Evolutionary conservation across 2,888 invertebrate species (phyloP), one percentile per base, ranked within the genome.

Genomic region (Thymelicus lineola): DNA sequence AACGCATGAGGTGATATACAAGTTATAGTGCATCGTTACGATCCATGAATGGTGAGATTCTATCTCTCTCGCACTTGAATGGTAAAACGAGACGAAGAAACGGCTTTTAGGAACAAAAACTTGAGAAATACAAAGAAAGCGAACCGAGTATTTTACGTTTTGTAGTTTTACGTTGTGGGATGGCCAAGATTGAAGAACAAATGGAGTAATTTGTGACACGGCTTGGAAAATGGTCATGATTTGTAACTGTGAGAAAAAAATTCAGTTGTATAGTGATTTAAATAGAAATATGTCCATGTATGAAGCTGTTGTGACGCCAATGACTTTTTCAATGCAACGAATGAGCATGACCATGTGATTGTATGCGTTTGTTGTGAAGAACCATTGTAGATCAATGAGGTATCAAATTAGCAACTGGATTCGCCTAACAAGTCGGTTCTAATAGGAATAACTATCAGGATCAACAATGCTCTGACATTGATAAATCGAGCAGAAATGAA

Each of bases 331-430:
- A 78, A 79, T 75, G 76, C 82, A 79, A 77, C 75, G 74, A 76
- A 76, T 73, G 73, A 79, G 76, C 80, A 76, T 81, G 80, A 80
- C 79, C 73, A 73, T 72, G 74, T 77, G 75, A 85, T 84, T 85
- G 84, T 84, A 74, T 74, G 75, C 76, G 76, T 88, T 87, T 82
- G 76, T 83, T 81, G 85, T 85, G 86, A 80, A 79, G 81, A 75
- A 76, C 82, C 80, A 79, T 81, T 82, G 82, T 79, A 75, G 80
- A 79, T 79, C 83, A 82, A 75, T 81, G 80, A 81, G 79, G 82
- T 63, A 63, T 48, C 58, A 42, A 48, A 69, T 63, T 57, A 69
- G 50, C 68, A 60, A 67, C 59, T 67, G 69, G 64, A 67, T 38
- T 66, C 48, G 17, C 48, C 35, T 20, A 14, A 50, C 17, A 17